Evolutionary conservation across 2,888 invertebrate genomes (phyloP).

Genomic region (Panopea generosa): DNA sequence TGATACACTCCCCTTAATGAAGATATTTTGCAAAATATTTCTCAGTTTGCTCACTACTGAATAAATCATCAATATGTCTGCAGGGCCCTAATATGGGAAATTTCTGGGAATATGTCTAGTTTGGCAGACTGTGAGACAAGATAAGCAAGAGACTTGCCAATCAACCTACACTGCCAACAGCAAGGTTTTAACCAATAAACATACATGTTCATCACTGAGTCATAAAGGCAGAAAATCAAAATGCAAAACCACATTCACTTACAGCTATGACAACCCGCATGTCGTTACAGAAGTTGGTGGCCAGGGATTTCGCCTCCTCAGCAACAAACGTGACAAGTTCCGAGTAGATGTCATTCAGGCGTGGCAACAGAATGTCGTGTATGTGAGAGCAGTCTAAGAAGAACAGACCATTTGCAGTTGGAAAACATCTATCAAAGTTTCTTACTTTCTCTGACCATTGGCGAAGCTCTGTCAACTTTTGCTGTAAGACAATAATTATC

Average conservation of each 20-base stretch:
- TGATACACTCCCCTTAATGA: too few relatives aligned
- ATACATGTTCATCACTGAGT: too few relatives aligned
- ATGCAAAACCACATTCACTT: conserved; percentile 16
- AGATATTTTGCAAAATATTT: too few relatives aligned
- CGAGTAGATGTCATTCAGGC: conserved; percentile 80
- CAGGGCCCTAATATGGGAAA: too few relatives aligned
- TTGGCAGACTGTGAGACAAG: too few relatives aligned
- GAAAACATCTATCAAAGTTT: conserved; percentile 80
- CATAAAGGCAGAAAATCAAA: too few relatives aligned
- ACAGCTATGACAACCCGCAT: conserved; percentile 79
- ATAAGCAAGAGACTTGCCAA: too few relatives aligned
- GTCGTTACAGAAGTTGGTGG: conserved; percentile 79
- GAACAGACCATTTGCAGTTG: conserved; percentile 81
- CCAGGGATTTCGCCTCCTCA: conserved; percentile 76
- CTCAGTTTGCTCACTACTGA: too few relatives aligned
- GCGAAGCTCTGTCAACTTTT: conserved; percentile 83
- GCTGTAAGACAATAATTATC: conserved; percentile 69
- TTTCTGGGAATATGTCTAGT: too few relatives aligned
- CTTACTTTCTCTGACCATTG: conserved; percentile 82
- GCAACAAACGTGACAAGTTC: conserved; percentile 82
- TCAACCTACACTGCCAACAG: too few relatives aligned
- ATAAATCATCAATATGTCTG: too few relatives aligned
- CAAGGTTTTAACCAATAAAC: too few relatives aligned
- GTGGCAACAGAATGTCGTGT: conserved; percentile 79
- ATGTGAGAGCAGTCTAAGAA: conserved; percentile 81